Evolutionary conservation across 2,888 invertebrate genomes (phyloP).

Genomic region (Phalangium opilio): DNA sequence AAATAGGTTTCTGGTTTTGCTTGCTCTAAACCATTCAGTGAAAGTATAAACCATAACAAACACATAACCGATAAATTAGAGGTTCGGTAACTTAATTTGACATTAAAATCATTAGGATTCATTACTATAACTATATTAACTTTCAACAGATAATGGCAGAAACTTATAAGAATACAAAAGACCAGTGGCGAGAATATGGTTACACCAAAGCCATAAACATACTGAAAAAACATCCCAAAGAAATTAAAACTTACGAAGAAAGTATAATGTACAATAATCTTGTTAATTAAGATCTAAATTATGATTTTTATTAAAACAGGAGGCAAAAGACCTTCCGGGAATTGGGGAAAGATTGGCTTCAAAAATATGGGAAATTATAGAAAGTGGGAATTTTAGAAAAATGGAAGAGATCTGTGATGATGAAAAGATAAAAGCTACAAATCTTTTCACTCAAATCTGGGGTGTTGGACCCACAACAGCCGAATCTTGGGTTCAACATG

Average conservation of each 20-base stretch:
- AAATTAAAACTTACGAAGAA: slow-evolving; percentile 32
- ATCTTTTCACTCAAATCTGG: slow-evolving; percentile 35
- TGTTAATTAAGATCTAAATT: neutral
- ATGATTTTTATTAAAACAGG: slow-evolving; percentile 1
- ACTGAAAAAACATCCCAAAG: slow-evolving; percentile 29
- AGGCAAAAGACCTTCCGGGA: slow-evolving; percentile 20
- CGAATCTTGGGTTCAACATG: slow-evolving; percentile 33
- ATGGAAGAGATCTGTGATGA: slow-evolving; percentile 32
- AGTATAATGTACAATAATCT: slow-evolving; percentile 8
- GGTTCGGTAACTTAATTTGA: no score
- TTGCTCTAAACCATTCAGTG: no score
- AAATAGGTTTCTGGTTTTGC: no score
- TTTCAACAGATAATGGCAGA: slow-evolving; percentile 29
- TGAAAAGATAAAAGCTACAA: slow-evolving; percentile 30
- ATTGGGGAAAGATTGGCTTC: slow-evolving; percentile 34
- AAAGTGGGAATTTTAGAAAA: slow-evolving; percentile 35
- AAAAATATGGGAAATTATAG: slow-evolving; percentile 36
- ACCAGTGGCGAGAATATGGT: slow-evolving; percentile 35
- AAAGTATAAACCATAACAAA: no score
- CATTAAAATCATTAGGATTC: no score
- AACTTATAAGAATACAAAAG: slow-evolving; percentile 34
- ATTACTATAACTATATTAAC: no score
- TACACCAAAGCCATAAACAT: slow-evolving; percentile 36
- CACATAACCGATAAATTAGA: no score
- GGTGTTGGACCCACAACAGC: slow-evolving; percentile 36